These are phyloP conservation scores for Leptodirus hochenwartii DNA, from an alignment of 2,888 invertebrate species.

Conservation along the genomic window DNA sequence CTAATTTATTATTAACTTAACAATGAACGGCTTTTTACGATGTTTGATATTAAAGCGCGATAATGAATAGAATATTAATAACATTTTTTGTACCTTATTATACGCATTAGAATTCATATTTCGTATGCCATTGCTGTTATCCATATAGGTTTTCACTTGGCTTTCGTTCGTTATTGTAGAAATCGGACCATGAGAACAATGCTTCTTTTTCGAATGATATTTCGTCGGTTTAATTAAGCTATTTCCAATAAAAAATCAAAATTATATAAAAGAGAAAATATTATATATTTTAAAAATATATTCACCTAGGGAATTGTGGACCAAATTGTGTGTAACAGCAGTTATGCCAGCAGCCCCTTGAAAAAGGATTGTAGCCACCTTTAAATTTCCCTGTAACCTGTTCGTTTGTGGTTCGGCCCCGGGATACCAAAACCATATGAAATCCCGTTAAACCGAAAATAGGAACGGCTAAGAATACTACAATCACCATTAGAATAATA, in stretches of 20 bases:
- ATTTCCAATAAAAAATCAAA: conserved; percentile 17
- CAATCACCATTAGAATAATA: conserved; percentile 81
- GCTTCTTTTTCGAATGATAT: conserved; percentile 43
- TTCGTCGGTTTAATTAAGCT: conserved; percentile 50
- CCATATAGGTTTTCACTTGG: conserved; percentile 93
- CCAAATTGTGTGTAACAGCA: conserved; percentile 92
- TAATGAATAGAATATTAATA: conserved; percentile 1
- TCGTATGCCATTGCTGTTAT: conserved; percentile 70
- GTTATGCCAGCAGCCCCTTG: conserved; percentile 86
- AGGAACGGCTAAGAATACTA: conserved; percentile 83
- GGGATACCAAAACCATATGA: conserved; percentile 89
- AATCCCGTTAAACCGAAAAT: conserved; percentile 96
- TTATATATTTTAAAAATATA: conserved; percentile 3
- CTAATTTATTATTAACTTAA: neutral
- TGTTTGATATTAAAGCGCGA: neutral
- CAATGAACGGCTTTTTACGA: neutral
- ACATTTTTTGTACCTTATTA: conserved; percentile 61
- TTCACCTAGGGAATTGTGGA: conserved; percentile 91
- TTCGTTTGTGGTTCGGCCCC: conserved; percentile 97
- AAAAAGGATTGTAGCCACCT: conserved; percentile 97
- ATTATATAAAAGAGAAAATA: conserved; percentile 8
- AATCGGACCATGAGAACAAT: conserved; percentile 29
- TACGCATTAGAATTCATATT: conserved; percentile 71
- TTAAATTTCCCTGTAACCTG: conserved; percentile 99
- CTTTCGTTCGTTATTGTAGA: conserved; percentile 43